Evolutionary conservation across 2,797 vertebrate genomes (phyloP), one percentile per base, ranked within the genome.

Genomic region (Lacerta viridis): DNA sequence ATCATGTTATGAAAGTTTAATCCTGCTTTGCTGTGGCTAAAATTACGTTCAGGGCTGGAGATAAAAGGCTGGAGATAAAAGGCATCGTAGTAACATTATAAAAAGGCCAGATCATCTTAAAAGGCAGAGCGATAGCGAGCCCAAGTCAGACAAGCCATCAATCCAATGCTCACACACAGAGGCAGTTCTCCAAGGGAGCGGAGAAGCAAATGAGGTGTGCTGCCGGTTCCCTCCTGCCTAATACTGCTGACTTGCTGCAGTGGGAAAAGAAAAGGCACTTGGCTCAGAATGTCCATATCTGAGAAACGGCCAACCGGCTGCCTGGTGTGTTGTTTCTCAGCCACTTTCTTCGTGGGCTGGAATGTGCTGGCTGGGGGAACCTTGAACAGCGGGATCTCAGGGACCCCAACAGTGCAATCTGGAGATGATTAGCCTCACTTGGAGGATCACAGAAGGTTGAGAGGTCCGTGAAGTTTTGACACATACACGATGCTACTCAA

Each of bases 1-100:
- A 90, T 95, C 68, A 0, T 76, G 69, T 94, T 94, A 93, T 94
- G 93, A 94, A 96, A 94, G 93, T 94, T 95, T 96, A 96, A 96
- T 96, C 95, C 96, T 85, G 92, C 95, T 96, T 97, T 96, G 93
- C 94, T 92, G 87, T 88, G 92, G 92, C 87, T 96, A 89, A 95
- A 95, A 96, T 89, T 87, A 69, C 95, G 61, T 95, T 94, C 87
- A 36, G 92, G 94, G 66, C 90, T 27, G 92, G 94, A 95, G 94
- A 96, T 95, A 95, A 96, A 96, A 95, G 91, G 93, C 93, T 27
- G 92, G 94, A 95, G 94, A 96, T 95, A 95, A 96, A 96, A 95
- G 91, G 93, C 93, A 88, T 76, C 55, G 23, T 91, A 92, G 61
- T 71, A 87, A 8, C 33, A 10, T 91, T 95, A 68, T 77, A 33